A percentile compares a stretch with the other conserved stretches of the same genome.
Conservation (phyloP, 1,140 invertebrate species). For the Aradophagus sp. region DNA sequence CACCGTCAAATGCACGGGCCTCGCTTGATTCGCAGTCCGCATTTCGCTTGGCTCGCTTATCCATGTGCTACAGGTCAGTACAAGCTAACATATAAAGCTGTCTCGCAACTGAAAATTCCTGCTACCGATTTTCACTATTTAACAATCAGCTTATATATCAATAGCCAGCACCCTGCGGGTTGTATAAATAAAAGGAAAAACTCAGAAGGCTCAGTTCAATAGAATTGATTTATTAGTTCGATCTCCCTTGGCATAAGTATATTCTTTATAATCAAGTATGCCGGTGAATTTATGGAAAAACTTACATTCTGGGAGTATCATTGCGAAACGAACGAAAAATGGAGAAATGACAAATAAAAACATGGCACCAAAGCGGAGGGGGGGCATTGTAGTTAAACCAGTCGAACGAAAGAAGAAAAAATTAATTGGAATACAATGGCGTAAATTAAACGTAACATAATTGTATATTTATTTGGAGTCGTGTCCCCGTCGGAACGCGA, state of each 20-base stretch:
- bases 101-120: conserved; percentile 6
- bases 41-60: conserved; percentile 71
- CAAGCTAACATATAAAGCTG: conserved; percentile 74
- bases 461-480: conserved; percentile 1
- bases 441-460: conserved; percentile 9
- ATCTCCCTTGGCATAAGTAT: conserved; percentile 70
- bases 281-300: conserved; percentile 47
- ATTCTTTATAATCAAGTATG: conserved; percentile 64
- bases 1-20: conserved; percentile 31
- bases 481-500: conserved; percentile 8
- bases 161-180: conserved; percentile 73
- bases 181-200: conserved; percentile 74
- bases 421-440: not conserved
- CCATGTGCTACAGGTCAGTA: conserved; percentile 77
- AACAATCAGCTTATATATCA: conserved; percentile 54
- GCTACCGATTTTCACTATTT: conserved; percentile 5
- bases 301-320: conserved; percentile 70
- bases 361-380: conserved; percentile 59
- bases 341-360: conserved; percentile 20
- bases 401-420: conserved; percentile 1
- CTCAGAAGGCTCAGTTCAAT: conserved; percentile 73
- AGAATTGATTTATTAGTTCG: conserved; percentile 76
- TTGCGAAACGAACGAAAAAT: conserved; percentile 49
- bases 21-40: conserved; percentile 63
- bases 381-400: conserved; percentile 23